Conservation (phyloP, 2,888 invertebrate genomes). For the Idaea biselata region DNA sequence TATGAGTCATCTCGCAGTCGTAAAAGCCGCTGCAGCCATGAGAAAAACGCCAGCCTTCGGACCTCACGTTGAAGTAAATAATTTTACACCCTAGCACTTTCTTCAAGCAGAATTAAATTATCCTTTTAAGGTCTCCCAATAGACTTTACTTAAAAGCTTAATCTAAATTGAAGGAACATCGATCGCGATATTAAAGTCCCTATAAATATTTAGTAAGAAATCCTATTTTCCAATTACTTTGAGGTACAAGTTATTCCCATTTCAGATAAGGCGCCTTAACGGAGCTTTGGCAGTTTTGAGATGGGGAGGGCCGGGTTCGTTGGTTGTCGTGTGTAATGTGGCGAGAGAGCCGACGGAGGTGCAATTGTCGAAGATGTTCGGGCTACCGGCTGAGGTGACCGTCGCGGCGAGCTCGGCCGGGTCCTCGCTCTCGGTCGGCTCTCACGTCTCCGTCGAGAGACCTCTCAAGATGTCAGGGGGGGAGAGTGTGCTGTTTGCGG, state of each 20-base stretch:
- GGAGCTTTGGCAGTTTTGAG: slow-evolving; percentile 58
- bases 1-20: slow-evolving; percentile 71
- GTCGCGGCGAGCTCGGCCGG: slow-evolving; percentile 60
- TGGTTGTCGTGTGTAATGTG: slow-evolving; percentile 72
- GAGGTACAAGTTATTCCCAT: slow-evolving; percentile 17
- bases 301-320: slow-evolving; percentile 65
- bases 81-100: neutral
- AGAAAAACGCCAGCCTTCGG: slow-evolving; percentile 69
- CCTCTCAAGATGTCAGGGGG: slow-evolving; percentile 54
- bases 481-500: slow-evolving; percentile 60
- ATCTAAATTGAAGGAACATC: slow-evolving; percentile 17
- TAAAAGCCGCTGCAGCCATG: slow-evolving; percentile 62
- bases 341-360: slow-evolving; percentile 61
- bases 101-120: slow-evolving; percentile 5
- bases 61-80: slow-evolving; percentile 63
- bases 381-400: slow-evolving; percentile 61
- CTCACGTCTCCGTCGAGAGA: slow-evolving; percentile 54
- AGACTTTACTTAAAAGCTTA: slow-evolving; percentile 23
- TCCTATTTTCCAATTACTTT: slow-evolving; percentile 6
- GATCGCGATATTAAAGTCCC: slow-evolving; percentile 25
- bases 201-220: slow-evolving; percentile 17
- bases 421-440: slow-evolving; percentile 52
- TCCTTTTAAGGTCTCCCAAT: slow-evolving; percentile 18
- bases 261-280: slow-evolving; percentile 81
- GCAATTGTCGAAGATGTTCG: slow-evolving; percentile 67